phyloP scores from a whole-genome alignment of 2,797 vertebrate genomes.

The Pseudochirops cupreus region DNA sequence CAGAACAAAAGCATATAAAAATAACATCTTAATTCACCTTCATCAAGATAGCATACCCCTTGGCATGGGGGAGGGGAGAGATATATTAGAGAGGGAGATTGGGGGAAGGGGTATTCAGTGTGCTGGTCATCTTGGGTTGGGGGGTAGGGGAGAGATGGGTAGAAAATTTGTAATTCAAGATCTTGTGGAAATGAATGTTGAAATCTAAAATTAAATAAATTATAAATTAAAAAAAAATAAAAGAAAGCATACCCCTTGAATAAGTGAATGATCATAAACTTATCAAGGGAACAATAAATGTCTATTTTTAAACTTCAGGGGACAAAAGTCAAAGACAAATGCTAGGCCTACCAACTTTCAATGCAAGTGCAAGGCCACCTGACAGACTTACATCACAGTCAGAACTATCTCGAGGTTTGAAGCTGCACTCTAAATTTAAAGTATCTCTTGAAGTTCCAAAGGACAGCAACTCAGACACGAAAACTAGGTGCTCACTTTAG shows the following conservation, averaged over 20 bases:
- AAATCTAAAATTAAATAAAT: too few species aligned
- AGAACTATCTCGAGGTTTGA: slow-evolving; percentile 8
- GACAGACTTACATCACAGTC: slow-evolving; percentile 15
- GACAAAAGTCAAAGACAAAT: slow-evolving; percentile 26
- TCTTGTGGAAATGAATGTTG: too few species aligned
- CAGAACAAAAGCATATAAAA: slow-evolving; percentile 38
- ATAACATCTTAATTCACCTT: not conserved
- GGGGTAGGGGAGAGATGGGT: too few species aligned
- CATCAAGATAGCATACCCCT: slow-evolving; percentile 27
- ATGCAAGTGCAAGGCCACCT: slow-evolving; percentile 15
- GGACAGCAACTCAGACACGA: not conserved
- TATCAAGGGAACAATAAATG: slow-evolving; percentile 34
- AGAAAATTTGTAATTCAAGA: too few species aligned
- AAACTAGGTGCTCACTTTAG: not conserved
- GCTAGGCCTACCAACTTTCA: slow-evolving; percentile 16
- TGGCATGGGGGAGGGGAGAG: too few species aligned
- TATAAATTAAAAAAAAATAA: too few species aligned
- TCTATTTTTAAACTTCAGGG: slow-evolving; percentile 29
- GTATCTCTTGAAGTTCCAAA: slow-evolving; percentile 11
- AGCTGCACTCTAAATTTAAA: slow-evolving; percentile 35
- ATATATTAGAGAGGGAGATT: too few species aligned
- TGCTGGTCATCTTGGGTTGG: too few species aligned
- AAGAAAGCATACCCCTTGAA: not conserved
- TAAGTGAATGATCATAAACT: slow-evolving; percentile 18
- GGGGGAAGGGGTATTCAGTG: too few species aligned